Conservation (phyloP, 2,797 vertebrate species). For the Eleutherodactylus coqui region DNA sequence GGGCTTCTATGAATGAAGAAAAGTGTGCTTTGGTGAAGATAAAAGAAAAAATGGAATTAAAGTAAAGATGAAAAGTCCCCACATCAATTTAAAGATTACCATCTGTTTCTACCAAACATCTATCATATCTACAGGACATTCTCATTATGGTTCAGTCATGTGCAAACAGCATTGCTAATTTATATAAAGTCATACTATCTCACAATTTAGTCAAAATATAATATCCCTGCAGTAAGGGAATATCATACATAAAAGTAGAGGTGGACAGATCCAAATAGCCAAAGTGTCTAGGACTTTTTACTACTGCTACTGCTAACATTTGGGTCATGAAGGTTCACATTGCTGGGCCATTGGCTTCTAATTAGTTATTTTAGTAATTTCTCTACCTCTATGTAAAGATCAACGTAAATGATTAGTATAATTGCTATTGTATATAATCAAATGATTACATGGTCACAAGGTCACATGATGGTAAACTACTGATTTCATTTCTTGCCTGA, state of each 20-base stretch:
- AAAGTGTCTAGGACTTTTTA: not conserved
- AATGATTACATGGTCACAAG: not conserved
- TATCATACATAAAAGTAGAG: not conserved
- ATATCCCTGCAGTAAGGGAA: not conserved
- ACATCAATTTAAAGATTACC: constrained; percentile 10
- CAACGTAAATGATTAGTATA: not conserved
- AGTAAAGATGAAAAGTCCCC: not conserved
- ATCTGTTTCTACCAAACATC: not conserved
- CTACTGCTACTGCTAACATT: not conserved
- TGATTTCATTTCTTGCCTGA: not conserved
- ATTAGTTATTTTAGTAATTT: not conserved
- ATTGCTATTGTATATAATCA: not conserved
- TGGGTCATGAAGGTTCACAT: not conserved
- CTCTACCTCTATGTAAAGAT: not conserved
- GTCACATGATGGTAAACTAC: not conserved
- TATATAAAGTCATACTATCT: constrained; percentile 5
- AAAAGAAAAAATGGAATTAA: constrained; percentile 4
- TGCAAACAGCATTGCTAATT: constrained; percentile 1
- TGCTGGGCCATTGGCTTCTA: not conserved
- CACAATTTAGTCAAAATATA: not conserved
- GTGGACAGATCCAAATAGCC: not conserved
- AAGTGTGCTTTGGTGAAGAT: constrained; percentile 26
- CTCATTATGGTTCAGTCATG: not conserved
- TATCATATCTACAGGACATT: not conserved
- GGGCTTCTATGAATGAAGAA: not conserved